A percentile compares a stretch with the other conserved stretches of the same genome.
Conservation (phyloP, 2,797 vertebrate species). For the Chaetophractus vellerosus region DNA sequence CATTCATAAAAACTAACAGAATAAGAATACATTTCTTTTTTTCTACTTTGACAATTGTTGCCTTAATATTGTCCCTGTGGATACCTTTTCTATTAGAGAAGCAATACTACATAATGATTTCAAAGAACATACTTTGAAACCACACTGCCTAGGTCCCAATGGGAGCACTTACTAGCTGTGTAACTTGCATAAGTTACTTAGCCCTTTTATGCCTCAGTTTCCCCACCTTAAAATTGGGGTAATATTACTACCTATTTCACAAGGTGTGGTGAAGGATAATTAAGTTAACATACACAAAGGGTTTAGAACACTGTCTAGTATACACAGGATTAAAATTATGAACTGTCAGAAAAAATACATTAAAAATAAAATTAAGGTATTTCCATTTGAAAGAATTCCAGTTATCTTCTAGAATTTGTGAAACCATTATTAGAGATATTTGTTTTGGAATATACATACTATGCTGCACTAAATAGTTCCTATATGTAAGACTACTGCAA, state of each 20-base stretch:
- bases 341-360: neutral
- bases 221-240: neutral
- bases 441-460: neutral
- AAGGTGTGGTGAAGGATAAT: neutral
- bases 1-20: neutral
- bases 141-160: neutral
- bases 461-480: neutral
- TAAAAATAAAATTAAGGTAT: constrained; percentile 47
- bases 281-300: neutral
- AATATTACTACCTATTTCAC: neutral
- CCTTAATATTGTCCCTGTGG: neutral
- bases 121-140: neutral
- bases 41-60: neutral
- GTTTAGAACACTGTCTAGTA: neutral
- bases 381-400: constrained; percentile 22
- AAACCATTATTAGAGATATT: neutral
- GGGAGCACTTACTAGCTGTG: neutral
- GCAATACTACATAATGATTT: neutral
- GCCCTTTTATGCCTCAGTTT: neutral
- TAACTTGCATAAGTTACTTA: neutral
- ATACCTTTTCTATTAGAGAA: constrained; percentile 26
- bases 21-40: constrained; percentile 3
- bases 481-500: neutral
- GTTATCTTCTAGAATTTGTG: neutral
- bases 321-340: neutral